Evolutionary conservation across 2,113 vertebrate species (phyloP), one percentile per base, ranked within the genome.

Genomic region (Dasyprocta punctata): DNA sequence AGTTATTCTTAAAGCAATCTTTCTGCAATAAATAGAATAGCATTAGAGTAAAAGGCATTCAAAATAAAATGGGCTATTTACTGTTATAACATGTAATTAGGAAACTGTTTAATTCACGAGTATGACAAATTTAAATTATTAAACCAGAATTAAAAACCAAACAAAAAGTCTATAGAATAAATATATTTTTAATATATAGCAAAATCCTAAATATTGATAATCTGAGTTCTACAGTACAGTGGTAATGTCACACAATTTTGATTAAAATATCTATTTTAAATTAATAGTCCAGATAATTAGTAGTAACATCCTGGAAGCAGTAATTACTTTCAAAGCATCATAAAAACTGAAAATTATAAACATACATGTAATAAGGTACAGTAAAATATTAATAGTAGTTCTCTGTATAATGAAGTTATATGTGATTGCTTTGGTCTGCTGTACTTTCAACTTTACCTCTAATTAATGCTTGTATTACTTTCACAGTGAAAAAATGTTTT

Each of bases 401-500:
- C 8, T 56, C 11, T 78, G 12, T 20, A 41, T 49, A 81, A 63
- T 61, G 22, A 90, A 61, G 16, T 3, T 67, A n/a, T 41, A 0
- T 67, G 14, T 54, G 11, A 52, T 30, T 41, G 28, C 13, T 58
- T 63, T 28, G 10, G 82, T 1, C 60, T 12, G 38, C 3, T 47
- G 1, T 44, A 60, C 78, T 86, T 90, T 92, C 24, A 81, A 67
- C 41, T 44, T 44, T 95, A 84, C 16, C 12, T 92, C 44, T 41
- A 81, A 56, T 85, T 86, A 78, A 56, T 83, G 0, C 4, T 1
- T 30, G 54, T 0, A 16, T 60, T 71, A 73, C 11, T 75, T 85
- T 82, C 8, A 77, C 60, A 93, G 73, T 73, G 19, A 85, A 24
- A 93, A 93, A 81, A 65, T 78, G 60, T 65, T 93, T 84, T 93